Base-by-base conservation (phyloP, 2,888 invertebrate genomes). In the Agrypnus murinus region DNA sequence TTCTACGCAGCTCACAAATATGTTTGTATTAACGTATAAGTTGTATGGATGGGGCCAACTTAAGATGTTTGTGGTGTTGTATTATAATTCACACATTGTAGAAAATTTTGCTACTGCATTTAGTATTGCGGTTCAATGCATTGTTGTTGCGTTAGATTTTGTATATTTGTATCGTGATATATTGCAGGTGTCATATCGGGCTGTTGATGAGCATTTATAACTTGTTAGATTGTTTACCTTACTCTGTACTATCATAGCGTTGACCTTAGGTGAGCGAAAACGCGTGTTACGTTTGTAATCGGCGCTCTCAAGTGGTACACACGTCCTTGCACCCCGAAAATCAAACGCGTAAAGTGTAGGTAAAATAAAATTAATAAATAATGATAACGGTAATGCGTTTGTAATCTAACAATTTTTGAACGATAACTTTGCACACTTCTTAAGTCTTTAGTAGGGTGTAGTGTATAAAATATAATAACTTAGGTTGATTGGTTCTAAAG, bases 221-320 rank as follows among this genome's bases (percentile, higher is more conserved):
- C 36, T 36, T 36, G 36, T 36, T n/a, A n/a, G n/a, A n/a, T n/a
- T 36, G 36, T 36, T 36, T 36, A 36, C 10, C 36, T 36, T 36
- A 36, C 36, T 8, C 36, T 36, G 36, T 9, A 36, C 36, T 36
- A 36, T 36, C 36, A 36, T 36, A 36, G 36, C 36, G 36, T 36
- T 36, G 7, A 36, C 36, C 36, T 36, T 36, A 36, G 36, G 36
- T 36, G 7, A 36, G 36, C 36, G 9, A 10, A 8, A 36, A 8
- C 7, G 7, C 36, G 9, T 9, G 9, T 8, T 36, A 36, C 36
- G 36, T 36, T 36, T 36, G 7, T 36, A 8, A 36, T 36, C 10
- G 36, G 9, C 10, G 9, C 36, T 36, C 36, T 36, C 36, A 10
- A 36, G n/a, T n/a, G n/a, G 36, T n/a, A n/a, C n/a, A n/a, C n/a